Base-by-base conservation (phyloP, 2,797 vertebrate species). In the Lepus oiostolus region DNA sequence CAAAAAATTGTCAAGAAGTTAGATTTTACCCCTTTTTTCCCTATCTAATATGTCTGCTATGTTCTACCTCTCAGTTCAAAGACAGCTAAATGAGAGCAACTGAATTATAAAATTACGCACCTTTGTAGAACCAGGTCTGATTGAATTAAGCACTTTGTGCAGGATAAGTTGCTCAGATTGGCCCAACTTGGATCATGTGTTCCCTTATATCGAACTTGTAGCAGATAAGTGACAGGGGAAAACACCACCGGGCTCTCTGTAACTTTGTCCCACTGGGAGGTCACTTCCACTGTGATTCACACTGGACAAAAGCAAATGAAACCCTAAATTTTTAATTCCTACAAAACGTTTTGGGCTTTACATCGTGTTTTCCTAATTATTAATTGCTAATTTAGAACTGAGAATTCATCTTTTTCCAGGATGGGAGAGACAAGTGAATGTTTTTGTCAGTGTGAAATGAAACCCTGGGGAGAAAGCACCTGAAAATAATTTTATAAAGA, bases 361-460 rank as follows among this genome's bases (percentile, higher is more conserved):
- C 4, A 4, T 88, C 24, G 75, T 21, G 17, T 67, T 87, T 96
- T 84, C 10, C 42, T 74, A 86, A 89, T 93, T 72, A 52, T 50
- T 71, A 76, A 77, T 47, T 70, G 58, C 62, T 42, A 75, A 24
- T 87, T 89, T 96, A 26, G 74, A 89, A 86, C 26, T 28, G 67
- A 65, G 24, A 84, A 60, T 80, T 84, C 17, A 85, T 67, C 42
- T 95, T 76, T 87, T 84, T 65, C 80, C 47, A 71, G 35, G 16
- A 74, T 90, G 16, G 42, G 35, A 86, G 63, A 83, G 62, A 70
- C 21, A 47, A 86, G 30, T 30, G n/a, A 62, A 81, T 87, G 58
- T 77, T 94, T 96, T 81, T 84, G 76, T 96, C 75, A 76, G 5
- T 74, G 3, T 71, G 16, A 38, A 58, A 70, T 68, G 62, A 63